A percentile compares a stretch with the other conserved stretches of the same genome.
phyloP scores from a whole-genome alignment of 2,797 vertebrate genomes.

The Melanogrammus aeglefinus region DNA sequence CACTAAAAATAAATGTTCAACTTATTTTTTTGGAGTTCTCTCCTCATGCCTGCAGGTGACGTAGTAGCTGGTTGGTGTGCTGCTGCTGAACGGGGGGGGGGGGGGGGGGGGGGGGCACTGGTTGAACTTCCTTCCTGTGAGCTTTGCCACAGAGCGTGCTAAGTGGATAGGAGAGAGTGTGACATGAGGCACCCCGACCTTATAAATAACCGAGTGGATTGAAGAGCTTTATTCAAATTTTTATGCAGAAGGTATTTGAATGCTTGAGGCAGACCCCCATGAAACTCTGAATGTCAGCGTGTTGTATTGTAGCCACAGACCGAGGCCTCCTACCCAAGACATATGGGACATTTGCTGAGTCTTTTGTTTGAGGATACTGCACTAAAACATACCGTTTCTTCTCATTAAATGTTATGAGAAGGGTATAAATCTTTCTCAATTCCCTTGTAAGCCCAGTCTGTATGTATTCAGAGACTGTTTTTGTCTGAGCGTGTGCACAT shows the following conservation, averaged over 20 bases:
- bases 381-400: background rate
- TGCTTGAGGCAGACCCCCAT: background rate
- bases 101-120: no score
- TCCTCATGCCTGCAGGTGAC: background rate
- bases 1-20: no score
- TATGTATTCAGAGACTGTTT: background rate
- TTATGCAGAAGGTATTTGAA: background rate
- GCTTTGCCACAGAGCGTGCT: no score
- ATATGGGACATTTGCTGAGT: background rate
- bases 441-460: background rate
- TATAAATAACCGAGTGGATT: background rate
- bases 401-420: background rate
- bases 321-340: background rate
- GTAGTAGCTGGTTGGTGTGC: no score
- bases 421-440: background rate
- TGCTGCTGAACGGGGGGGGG: no score
- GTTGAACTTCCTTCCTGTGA: no score
- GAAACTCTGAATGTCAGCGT: background rate
- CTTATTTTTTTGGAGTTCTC: background rate
- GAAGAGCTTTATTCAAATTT: background rate
- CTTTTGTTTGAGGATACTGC: background rate
- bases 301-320: background rate
- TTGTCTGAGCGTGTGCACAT: background rate
- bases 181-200: background rate
- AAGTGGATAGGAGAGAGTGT: no score